phyloP scores from a whole-genome alignment of 2,888 invertebrate species.

The Ceramica pisi region DNA sequence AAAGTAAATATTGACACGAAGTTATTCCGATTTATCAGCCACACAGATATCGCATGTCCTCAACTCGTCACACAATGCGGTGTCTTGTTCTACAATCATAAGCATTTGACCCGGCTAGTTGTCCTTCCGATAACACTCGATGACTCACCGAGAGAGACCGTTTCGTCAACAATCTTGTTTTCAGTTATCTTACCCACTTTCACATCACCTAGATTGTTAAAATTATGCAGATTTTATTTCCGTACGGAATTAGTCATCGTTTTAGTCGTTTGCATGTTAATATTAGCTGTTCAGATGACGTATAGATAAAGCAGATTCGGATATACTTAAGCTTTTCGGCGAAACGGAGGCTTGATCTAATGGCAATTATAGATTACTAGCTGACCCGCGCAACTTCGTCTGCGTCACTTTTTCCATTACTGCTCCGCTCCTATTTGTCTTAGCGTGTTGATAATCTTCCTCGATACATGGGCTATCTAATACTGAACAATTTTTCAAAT shows the following conservation, averaged over 20 bases:
- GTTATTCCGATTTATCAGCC: constrained; percentile 20
- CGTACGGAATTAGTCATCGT: constrained; percentile 7
- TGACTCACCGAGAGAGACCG: constrained; percentile 36
- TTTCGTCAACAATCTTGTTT: constrained; percentile 19
- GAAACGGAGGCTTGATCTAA: too few species aligned
- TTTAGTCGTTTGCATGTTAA: not conserved
- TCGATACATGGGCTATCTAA: too few species aligned
- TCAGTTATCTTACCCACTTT: constrained; percentile 36
- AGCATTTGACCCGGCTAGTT: constrained; percentile 31
- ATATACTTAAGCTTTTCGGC: too few species aligned
- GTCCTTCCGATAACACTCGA: constrained; percentile 36
- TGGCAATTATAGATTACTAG: too few species aligned
- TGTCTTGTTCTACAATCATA: constrained; percentile 29
- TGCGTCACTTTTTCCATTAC: too few species aligned
- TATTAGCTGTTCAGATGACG: not conserved
- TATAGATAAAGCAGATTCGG: not conserved
- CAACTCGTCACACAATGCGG: not conserved
- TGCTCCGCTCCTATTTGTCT: too few species aligned
- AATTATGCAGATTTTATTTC: constrained; percentile 11
- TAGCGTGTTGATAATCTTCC: too few species aligned
- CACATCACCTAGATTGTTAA: constrained; percentile 28
- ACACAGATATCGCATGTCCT: constrained; percentile 10
- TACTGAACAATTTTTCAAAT: too few species aligned
- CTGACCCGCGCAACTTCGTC: too few species aligned
- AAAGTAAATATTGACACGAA: not conserved